Percentiles rank a stretch among this genome's conserved stretches.
These are phyloP conservation scores for Semotilus atromaculatus DNA, from an alignment of 2,797 vertebrate species.

Conservation along the genomic window DNA sequence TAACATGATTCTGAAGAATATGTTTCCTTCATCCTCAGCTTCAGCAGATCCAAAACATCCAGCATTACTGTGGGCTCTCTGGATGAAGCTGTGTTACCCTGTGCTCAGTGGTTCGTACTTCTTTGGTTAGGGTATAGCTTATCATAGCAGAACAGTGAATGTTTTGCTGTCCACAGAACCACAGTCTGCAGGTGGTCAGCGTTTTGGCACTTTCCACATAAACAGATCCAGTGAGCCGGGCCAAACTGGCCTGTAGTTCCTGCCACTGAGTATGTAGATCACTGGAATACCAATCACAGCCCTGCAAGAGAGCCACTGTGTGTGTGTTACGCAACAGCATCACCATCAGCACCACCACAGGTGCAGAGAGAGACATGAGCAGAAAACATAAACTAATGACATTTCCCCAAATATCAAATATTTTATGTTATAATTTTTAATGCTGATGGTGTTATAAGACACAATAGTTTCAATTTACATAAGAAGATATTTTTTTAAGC, in stretches of 20 bases:
- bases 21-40: background rate
- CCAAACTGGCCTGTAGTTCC: constrained; percentile 41
- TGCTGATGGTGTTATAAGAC: background rate
- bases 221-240: constrained; percentile 25
- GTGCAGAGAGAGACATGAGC: constrained; percentile 52
- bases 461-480: background rate
- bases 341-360: constrained; percentile 54
- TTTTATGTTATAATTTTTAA: background rate
- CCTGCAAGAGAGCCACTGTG: constrained; percentile 57
- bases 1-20: background rate
- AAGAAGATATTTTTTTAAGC: background rate
- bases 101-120: background rate
- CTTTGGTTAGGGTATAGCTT: background rate
- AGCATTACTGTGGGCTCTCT: background rate
- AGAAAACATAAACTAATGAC: constrained; percentile 24
- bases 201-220: constrained; percentile 39
- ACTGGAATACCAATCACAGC: constrained; percentile 64
- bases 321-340: constrained; percentile 35
- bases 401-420: background rate
- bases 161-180: constrained; percentile 21
- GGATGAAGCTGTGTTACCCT: background rate
- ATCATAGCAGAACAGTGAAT: constrained; percentile 20
- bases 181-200: constrained; percentile 37
- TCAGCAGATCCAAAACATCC: background rate
- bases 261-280: constrained; percentile 45